Evolutionary conservation across 2,888 invertebrate genomes (phyloP).

Genomic region (Caenorhabditis doughertyi): DNA sequence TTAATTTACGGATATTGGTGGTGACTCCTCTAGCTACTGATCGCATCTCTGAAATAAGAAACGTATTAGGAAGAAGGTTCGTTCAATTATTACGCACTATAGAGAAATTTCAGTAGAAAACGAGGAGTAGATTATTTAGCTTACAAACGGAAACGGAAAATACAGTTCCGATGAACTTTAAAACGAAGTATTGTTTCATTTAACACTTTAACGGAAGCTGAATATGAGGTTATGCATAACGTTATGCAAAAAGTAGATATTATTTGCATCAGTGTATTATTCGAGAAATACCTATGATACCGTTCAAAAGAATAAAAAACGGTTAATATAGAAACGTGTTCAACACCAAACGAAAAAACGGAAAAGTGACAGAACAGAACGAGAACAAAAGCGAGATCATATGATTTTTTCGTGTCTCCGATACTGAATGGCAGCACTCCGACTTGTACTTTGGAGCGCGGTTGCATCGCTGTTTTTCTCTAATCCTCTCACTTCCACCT

Average conservation of each 20-base stretch:
- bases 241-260: too few species aligned
- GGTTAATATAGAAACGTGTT: not conserved
- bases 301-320: not conserved
- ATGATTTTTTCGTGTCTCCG: slow-evolving; percentile 41
- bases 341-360: slow-evolving; percentile 4
- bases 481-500: slow-evolving; percentile 8
- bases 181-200: too few species aligned
- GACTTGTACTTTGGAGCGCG: slow-evolving; percentile 59
- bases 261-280: not conserved
- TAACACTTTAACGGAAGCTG: too few species aligned
- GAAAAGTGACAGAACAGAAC: not conserved
- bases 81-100: not conserved
- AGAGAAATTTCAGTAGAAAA: not conserved
- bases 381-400: slow-evolving; percentile 42
- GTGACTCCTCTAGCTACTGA: slow-evolving; percentile 64
- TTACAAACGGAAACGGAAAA: too few species aligned
- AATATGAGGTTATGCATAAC: too few species aligned
- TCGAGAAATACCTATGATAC: not conserved
- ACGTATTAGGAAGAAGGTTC: not conserved
- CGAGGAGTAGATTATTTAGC: too few species aligned
- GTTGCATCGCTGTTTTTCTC: slow-evolving; percentile 44
- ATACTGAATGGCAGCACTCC: slow-evolving; percentile 43
- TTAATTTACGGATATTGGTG: slow-evolving; percentile 62
- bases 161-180: too few species aligned
- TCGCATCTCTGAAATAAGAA: slow-evolving; percentile 49